Evolutionary conservation across 2,888 invertebrate species (phyloP), one percentile per base, ranked within the genome.

Genomic region (Drosophila mulleri): DNA sequence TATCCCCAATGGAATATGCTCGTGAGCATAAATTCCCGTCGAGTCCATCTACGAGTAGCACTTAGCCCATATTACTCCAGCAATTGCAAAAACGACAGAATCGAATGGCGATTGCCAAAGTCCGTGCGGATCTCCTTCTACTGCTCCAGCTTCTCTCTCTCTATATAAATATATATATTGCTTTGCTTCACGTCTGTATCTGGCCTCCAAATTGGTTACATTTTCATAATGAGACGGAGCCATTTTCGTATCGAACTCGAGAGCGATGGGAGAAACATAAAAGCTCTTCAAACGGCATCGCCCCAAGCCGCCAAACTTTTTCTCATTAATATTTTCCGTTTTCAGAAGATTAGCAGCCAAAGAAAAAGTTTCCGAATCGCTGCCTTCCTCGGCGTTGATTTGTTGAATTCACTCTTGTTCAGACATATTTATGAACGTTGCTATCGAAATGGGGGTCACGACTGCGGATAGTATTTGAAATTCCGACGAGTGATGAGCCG

Each of bases 311-410:
- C 69, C 59, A 77, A 89, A 85, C 75, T 89, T 88, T 84, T 85
- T 53, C 88, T 88, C 83, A 89, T 85, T 85, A 89, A 88, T 88
- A 89, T 80, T 89, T 80, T 88, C 67, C 77, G 73, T 88, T 89
- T 82, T 78, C 83, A 26, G 70, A 58, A 89, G 83, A 88, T 88
- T 88, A 88, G 60, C 70, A 70, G 85, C 67, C 64, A 56, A 59
- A 66, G 59, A 67, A 83, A 83, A 75, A 60, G 69, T 68, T 80
- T 53, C 61, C 16, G 41, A 44, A 67, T 63, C 50, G 45, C 61
- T 48, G 47, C 56, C n/a, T 39, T 48, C 42, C 52, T 42, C n/a
- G 12, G 60, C 68, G 67, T 71, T 83, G 84, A 80, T 75, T 81
- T 81, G 68, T 72, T 66, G 58, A 64, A 70, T 72, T 70, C 50